A percentile compares a stretch with the other conserved stretches of the same genome.
phyloP scores from a whole-genome alignment of 53 echinoderm and acorn worm species.

The Stichopus horrens region DNA sequence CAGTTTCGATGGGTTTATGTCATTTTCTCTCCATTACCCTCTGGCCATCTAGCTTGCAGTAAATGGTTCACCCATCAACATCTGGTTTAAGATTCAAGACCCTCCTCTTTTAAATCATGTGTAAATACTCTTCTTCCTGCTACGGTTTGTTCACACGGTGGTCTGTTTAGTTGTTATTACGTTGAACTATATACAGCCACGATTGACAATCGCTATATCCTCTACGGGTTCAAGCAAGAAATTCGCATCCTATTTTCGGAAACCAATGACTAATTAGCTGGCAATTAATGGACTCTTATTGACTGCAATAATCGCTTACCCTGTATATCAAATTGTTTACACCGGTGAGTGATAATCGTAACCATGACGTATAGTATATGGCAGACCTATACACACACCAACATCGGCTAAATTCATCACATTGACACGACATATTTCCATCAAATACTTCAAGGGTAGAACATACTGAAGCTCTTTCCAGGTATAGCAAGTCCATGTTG shows the following conservation, averaged over 20 bases:
- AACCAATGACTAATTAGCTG: constrained; percentile 17
- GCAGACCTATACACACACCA: too few species aligned
- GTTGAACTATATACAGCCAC: background rate
- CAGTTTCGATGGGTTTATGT: too few species aligned
- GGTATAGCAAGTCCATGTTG: too few species aligned
- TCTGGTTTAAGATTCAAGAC: background rate
- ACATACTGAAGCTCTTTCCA: too few species aligned
- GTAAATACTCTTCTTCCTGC: background rate
- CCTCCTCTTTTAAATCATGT: background rate
- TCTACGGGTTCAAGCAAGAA: background rate
- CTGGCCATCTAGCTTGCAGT: too few species aligned
- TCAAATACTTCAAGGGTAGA: too few species aligned
- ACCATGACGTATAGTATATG: too few species aligned
- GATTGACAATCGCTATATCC: background rate
- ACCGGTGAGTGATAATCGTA: background rate
- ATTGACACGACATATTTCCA: too few species aligned
- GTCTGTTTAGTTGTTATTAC: background rate
- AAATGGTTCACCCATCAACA: background rate
- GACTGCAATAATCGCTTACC: background rate
- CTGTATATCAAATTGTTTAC: background rate
- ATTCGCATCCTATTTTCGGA: background rate
- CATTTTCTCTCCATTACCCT: too few species aligned
- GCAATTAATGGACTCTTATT: background rate
- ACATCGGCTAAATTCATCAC: too few species aligned
- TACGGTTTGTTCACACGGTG: background rate